Evolutionary conservation across 2,888 invertebrate species (phyloP).

Genomic region (Rapana venosa): DNA sequence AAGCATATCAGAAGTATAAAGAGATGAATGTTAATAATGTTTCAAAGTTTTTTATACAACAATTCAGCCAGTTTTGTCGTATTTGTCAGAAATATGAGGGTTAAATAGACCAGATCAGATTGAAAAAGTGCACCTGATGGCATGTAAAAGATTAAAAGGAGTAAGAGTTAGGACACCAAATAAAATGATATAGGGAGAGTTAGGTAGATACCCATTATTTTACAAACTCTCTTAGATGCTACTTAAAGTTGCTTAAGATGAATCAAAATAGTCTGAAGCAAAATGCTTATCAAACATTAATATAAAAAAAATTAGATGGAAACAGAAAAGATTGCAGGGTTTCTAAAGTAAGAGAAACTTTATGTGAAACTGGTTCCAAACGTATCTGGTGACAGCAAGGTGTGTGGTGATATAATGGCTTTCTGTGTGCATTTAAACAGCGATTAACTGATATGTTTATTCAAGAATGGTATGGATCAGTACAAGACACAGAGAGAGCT

Average conservation of each 20-base stretch:
- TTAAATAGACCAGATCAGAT: background rate
- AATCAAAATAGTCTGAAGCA: background rate
- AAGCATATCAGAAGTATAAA: background rate
- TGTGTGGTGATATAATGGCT: background rate
- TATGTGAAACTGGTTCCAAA: background rate
- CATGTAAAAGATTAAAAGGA: background rate
- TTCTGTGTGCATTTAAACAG: background rate
- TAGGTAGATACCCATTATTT: background rate
- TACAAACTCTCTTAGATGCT: background rate
- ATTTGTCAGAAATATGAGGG: background rate
- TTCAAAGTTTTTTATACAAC: background rate
- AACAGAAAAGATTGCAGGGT: background rate
- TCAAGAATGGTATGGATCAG: background rate
- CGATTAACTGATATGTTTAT: background rate
- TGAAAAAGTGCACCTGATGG: background rate
- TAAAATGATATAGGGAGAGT: background rate
- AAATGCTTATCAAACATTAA: background rate
- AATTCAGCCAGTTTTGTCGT: background rate
- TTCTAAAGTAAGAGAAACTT: background rate
- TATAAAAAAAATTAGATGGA: background rate
- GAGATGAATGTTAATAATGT: background rate
- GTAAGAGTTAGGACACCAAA: background rate
- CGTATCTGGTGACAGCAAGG: background rate
- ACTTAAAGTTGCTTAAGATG: background rate
- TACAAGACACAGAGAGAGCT: background rate